These are phyloP conservation scores for Nephrotoma appendiculata DNA, from an alignment of 2,888 invertebrate species.

Conservation along the genomic window DNA sequence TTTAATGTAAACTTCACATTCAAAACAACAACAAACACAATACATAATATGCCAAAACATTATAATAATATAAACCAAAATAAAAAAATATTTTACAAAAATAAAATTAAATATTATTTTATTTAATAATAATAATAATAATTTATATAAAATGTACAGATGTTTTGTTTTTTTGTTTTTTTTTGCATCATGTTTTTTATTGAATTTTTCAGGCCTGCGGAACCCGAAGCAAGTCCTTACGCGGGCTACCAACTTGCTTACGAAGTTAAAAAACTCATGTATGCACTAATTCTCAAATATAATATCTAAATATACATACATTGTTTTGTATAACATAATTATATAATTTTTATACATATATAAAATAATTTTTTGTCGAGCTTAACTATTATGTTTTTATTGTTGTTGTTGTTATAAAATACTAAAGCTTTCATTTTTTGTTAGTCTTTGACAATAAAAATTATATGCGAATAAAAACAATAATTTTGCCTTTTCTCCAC, in stretches of 20 bases:
- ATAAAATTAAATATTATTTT: background rate
- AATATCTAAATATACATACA: background rate
- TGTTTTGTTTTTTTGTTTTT: conserved; percentile 9
- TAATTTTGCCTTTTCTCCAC: background rate
- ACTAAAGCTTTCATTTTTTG: background rate
- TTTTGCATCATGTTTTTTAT: background rate
- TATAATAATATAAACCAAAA: conserved; percentile 11
- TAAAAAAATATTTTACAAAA: conserved; percentile 8
- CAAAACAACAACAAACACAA: background rate
- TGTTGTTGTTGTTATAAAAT: background rate
- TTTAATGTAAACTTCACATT: background rate
- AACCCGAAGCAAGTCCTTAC: conserved; percentile 84
- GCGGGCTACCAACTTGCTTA: conserved; percentile 98
- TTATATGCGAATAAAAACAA: background rate
- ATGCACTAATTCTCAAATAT: conserved; percentile 39
- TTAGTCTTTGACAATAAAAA: background rate
- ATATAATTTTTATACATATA: background rate
- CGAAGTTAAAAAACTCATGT: conserved; percentile 99
- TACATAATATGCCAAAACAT: background rate
- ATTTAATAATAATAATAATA: background rate
- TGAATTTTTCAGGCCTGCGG: conserved; percentile 75
- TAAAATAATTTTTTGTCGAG: background rate
- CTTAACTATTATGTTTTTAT: background rate
- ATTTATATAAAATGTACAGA: background rate
- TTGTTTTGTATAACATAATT: background rate